A percentile compares a stretch with the other conserved stretches of the same genome.
Evolutionary conservation across 1,140 invertebrate species (phyloP).

Genomic region (Lepidurus apus): DNA sequence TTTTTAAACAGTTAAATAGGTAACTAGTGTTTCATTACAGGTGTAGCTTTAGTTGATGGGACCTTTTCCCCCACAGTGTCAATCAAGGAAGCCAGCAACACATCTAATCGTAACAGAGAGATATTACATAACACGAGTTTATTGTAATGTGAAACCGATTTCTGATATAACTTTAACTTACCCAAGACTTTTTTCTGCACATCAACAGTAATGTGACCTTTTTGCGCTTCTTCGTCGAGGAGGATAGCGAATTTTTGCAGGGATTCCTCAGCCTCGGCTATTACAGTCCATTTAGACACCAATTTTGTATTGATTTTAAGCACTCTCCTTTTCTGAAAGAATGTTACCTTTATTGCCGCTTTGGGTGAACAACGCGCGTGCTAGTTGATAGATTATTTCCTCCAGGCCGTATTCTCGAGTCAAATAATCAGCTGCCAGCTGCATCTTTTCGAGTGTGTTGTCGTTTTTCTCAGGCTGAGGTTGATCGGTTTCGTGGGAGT

Average conservation of each 20-base stretch:
- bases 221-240: constrained; percentile 60
- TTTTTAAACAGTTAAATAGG: not conserved
- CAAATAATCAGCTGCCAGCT: constrained; percentile 21
- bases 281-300: constrained; percentile 41
- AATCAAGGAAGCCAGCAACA: constrained; percentile 61
- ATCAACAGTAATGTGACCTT: constrained; percentile 59
- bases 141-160: too few species aligned
- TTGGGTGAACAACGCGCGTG: constrained; percentile 68
- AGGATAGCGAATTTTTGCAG: constrained; percentile 63
- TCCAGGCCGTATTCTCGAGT: constrained; percentile 57
- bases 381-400: constrained; percentile 67
- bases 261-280: constrained; percentile 58
- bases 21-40: not conserved
- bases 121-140: not conserved
- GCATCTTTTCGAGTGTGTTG: constrained; percentile 6
- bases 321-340: not conserved
- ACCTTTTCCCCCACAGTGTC: constrained; percentile 62
- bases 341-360: constrained; percentile 54
- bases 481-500: not conserved
- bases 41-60: not conserved
- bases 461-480: not conserved
- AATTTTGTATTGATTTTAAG: constrained; percentile 27
- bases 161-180: constrained; percentile 42
- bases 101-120: constrained; percentile 50
- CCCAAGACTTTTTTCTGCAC: constrained; percentile 67